Percentiles rank a stretch among this genome's conserved stretches.
These are phyloP conservation scores for Aptenodytes forsteri DNA, from an alignment of 2,113 vertebrate genomes.

Conservation along the genomic window DNA sequence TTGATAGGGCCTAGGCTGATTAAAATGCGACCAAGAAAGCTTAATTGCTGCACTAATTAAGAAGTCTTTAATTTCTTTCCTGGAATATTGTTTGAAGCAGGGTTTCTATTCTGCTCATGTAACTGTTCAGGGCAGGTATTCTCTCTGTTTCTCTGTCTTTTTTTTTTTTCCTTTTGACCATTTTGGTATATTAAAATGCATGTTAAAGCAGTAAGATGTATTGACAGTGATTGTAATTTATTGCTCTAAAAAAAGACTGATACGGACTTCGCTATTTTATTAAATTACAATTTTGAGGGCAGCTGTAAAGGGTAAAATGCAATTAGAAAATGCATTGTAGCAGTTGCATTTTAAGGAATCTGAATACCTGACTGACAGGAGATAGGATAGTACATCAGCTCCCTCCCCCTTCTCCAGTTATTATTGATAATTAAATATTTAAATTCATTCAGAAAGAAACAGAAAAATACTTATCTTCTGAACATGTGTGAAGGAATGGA, in stretches of 20 bases:
- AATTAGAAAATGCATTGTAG: conserved; percentile 69
- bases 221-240: conserved; percentile 67
- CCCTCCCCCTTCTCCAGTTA: neutral
- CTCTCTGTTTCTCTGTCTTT: conserved; percentile 45
- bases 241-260: conserved; percentile 54
- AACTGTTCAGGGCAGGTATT: conserved; percentile 74
- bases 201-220: conserved; percentile 39
- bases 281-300: conserved; percentile 64
- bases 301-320: conserved; percentile 61
- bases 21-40: conserved; percentile 87
- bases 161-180: neutral
- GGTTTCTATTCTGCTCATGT: conserved; percentile 60
- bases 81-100: conserved; percentile 83
- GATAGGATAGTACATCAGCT: conserved; percentile 11
- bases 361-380: conserved; percentile 69
- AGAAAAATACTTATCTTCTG: conserved; percentile 39
- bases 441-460: conserved; percentile 33
- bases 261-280: conserved; percentile 52
- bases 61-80: conserved; percentile 88
- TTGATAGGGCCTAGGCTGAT: conserved; percentile 86
- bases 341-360: conserved; percentile 56
- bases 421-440: conserved; percentile 67
- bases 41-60: conserved; percentile 89
- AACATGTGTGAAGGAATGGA: conserved; percentile 8
- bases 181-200: conserved; percentile 43